Base-by-base conservation (phyloP, 2,113 vertebrate species). In the Apodemus speciosus region DNA sequence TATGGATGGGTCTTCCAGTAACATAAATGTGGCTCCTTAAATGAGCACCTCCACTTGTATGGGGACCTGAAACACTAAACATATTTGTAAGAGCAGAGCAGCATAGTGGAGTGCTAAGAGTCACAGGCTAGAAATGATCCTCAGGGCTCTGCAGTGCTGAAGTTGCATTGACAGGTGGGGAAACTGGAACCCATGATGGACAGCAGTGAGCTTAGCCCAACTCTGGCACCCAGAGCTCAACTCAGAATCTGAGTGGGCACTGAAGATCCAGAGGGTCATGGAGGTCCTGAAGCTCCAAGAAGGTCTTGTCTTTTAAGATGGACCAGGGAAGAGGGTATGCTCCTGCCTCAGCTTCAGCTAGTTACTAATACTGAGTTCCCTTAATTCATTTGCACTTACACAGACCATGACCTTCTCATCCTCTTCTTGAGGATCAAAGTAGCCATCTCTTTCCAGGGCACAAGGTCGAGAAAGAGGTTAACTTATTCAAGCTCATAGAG, bases 61-160 rank as follows among this genome's bases (percentile, higher is more conserved):
- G 27, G 30, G 7, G 2, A 27, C 16, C 46, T 9, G 15, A 2
- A 30, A 35, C 25, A 20, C 16, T 8, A 0, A 32, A 51, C 75
- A 51, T 3, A 32, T 2, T 9, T 8, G 7, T 3, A 51, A 32
- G 46, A 30, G 0, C 46, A 51, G 0, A 35, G 30, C 15, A 77
- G 7, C 75, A 20, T 20, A 15, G 8, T 35, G 30, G 30, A 16
- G 16, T 51, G 8, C 46, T 77, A 76, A 8, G 46, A 35, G 75
- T 35, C 46, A 35, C 75, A 20, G 15, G 16, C 16, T 51, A 51
- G 7, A 32, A 51, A 51, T 20, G 46, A 51, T 51, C 3, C 30
- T 32, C 30, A 4, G 6, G 30, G 15, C 6, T 51, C 15, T 77
- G 15, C 30, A 77, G 75, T 20, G 30, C 3, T 77, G 30, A 20